These are phyloP conservation scores for Drosophila jambulina DNA, from an alignment of 1,140 invertebrate genomes.

Conservation along the genomic window DNA sequence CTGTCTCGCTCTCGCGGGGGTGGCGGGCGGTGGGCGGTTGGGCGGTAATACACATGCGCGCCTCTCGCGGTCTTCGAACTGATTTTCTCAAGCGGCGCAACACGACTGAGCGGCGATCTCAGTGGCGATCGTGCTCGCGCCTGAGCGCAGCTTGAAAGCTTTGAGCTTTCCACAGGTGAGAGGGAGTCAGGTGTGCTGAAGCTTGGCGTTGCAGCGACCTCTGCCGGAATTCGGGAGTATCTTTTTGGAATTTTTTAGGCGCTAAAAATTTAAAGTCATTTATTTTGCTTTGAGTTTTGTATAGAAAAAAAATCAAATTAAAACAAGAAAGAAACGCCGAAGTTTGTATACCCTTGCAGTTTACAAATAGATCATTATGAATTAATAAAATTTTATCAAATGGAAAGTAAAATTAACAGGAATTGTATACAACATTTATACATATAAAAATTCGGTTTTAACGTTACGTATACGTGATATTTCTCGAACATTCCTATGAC, in stretches of 20 bases:
- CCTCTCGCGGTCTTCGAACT: slow-evolving; percentile 50
- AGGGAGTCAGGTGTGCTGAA: slow-evolving; percentile 2
- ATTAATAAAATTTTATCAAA: too few species aligned
- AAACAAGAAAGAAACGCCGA: too few species aligned
- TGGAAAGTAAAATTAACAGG: too few species aligned
- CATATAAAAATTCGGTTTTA: too few species aligned
- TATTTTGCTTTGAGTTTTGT: not conserved
- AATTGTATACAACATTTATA: too few species aligned
- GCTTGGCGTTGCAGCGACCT: not conserved
- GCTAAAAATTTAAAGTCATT: not conserved
- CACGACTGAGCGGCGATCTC: slow-evolving; percentile 54
- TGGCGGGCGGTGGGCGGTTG: slow-evolving; percentile 38
- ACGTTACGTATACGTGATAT: too few species aligned
- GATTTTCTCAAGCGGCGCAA: slow-evolving; percentile 67
- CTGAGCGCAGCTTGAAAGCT: slow-evolving; percentile 29
- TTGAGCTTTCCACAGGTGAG: slow-evolving; percentile 36
- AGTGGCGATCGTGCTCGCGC: slow-evolving; percentile 11
- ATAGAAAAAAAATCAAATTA: too few species aligned
- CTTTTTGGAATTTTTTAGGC: not conserved
- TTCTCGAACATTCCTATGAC: too few species aligned
- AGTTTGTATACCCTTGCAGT: too few species aligned
- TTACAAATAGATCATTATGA: too few species aligned
- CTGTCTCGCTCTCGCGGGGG: slow-evolving; percentile 39
- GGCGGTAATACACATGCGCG: slow-evolving; percentile 45
- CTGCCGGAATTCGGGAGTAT: not conserved